Evolutionary conservation across 2,888 invertebrate genomes (phyloP).

Genomic region (Caenorhabditis drosophilae): DNA sequence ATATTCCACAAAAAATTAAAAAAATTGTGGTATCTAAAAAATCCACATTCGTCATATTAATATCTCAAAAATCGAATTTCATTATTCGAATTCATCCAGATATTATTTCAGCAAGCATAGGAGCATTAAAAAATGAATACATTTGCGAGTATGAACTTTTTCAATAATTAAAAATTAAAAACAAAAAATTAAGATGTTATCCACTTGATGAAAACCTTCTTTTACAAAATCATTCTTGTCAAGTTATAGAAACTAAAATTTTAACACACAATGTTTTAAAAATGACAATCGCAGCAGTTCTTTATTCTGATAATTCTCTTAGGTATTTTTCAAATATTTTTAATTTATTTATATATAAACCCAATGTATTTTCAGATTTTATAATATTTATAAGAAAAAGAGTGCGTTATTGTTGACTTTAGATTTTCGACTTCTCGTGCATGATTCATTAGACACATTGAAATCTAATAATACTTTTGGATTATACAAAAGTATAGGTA

Average conservation of each 20-base stretch:
- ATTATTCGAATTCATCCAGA: conserved; percentile 24
- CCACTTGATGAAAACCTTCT: conserved; percentile 27
- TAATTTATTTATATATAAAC: not conserved
- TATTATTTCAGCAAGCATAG: conserved; percentile 6
- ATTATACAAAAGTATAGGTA: conserved; percentile 18
- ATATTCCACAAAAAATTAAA: conserved; percentile 7
- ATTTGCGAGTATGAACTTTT: too few relatives aligned
- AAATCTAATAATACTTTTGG: conserved; percentile 24
- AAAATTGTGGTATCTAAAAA: conserved; percentile 19
- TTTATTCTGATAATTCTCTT: conserved; percentile 23
- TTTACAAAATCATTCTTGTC: conserved; percentile 9
- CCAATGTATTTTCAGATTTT: conserved; percentile 13
- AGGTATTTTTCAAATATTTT: too few relatives aligned
- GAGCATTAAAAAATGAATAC: not conserved
- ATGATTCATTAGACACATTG: not conserved
- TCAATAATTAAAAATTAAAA: too few relatives aligned
- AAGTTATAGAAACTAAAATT: conserved; percentile 10
- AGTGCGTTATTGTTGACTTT: conserved; percentile 12
- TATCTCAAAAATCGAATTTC: conserved; percentile 3
- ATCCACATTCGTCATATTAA: conserved; percentile 5
- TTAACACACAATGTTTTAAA: conserved; percentile 9
- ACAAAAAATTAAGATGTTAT: too few relatives aligned
- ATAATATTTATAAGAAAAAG: conserved; percentile 12
- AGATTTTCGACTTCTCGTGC: conserved; percentile 19
- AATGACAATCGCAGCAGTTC: conserved; percentile 10